Evolutionary conservation across 2,113 vertebrate genomes (phyloP), one percentile per base, ranked within the genome.

Genomic region (Cromileptes altivelis): DNA sequence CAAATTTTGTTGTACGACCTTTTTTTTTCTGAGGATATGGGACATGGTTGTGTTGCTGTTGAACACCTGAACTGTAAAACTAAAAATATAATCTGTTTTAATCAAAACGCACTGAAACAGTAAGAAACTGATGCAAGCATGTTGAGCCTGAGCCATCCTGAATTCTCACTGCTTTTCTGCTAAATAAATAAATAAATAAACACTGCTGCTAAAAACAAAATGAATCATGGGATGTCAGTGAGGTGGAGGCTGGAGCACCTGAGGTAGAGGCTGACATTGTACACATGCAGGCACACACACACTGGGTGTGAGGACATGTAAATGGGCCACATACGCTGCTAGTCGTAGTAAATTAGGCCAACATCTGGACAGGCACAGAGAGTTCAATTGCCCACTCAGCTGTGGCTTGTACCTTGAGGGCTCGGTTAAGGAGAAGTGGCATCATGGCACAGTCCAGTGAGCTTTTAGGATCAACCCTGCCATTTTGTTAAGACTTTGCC

Each of bases 271-370:
- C 64, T 80, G 81, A 83, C 88, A 78, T 83, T 84, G 77, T 74
- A 64, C 74, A 82, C 79, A 76, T 25, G 65, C 79, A 60, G 19
- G 72, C 79, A 76, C 70, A 88, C 70, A 88, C 81, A 80, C 79
- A 77, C 68, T 60, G 85, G 86, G 84, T 72, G 80, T 87, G 83
- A 92, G 89, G 81, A 87, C 78, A 81, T 52, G 70, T 80, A 93
- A 94, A 88, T 88, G 81, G 90, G 78, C 78, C 89, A 88, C 94
- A 92, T 94, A 93, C 69, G 86, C 84, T 85, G 83, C 70, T 87
- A 87, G 88, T 93, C 90, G 5, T 70, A 30, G 69, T 64, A 91
- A 96, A 95, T 94, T 93, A 95, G 93, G 93, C 81, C 94, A 96
- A 94, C 94, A 96, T 95, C 95, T 96, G 95, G 94, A 91, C 82